phyloP scores from a whole-genome alignment of 1,140 invertebrate genomes.

The Pentalonia nigronervosa region DNA sequence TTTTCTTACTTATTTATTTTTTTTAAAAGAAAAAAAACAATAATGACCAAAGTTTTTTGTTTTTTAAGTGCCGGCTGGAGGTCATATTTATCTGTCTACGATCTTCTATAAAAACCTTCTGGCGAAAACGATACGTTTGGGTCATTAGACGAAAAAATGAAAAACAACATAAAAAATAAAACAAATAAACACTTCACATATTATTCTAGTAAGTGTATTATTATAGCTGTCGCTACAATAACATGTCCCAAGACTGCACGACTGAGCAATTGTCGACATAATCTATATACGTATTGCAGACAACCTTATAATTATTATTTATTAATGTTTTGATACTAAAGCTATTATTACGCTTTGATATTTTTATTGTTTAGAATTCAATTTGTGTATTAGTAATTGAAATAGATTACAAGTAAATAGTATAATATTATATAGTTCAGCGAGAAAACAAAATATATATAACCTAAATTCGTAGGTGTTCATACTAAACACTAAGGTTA shows the following conservation, averaged over 20 bases:
- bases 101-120: neutral
- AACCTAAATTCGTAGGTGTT: neutral
- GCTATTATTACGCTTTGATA: neutral
- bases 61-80: slow-evolving; percentile 5
- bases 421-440: neutral
- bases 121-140: neutral
- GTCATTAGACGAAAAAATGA: neutral
- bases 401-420: neutral
- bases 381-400: neutral
- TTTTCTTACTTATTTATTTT: slow-evolving; percentile 41
- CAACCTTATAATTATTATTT: no score
- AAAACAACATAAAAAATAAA: neutral
- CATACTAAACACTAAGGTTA: neutral
- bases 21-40: slow-evolving; percentile 32
- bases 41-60: slow-evolving; percentile 43
- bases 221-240: neutral
- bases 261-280: neutral
- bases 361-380: neutral
- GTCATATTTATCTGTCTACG: neutral
- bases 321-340: neutral
- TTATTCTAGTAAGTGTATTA: neutral
- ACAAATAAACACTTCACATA: neutral
- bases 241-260: neutral
- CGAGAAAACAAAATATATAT: neutral
- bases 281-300: neutral